Evolutionary conservation across 2,888 invertebrate species (phyloP), one percentile per base, ranked within the genome.

Genomic region (Seira ritae): DNA sequence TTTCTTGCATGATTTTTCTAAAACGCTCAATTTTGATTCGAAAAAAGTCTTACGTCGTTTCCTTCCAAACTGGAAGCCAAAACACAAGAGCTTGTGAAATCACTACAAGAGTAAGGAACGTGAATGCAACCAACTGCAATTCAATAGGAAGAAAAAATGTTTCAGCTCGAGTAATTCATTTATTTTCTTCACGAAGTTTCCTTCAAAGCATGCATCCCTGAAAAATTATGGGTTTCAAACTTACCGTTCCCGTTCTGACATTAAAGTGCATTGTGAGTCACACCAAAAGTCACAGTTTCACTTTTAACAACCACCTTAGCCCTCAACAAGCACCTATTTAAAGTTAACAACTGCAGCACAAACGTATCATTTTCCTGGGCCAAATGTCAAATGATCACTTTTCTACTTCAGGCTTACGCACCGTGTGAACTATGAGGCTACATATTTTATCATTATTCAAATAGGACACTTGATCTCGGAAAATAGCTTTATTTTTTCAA

Each of bases 21-120:
- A 20, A 6, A 20, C 65, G n/a, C n/a, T n/a, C n/a, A n/a, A n/a
- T 60, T 60, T n/a, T 19, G 6, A 23, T 1, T 4, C 8, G 15
- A 67, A 67, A 67, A n/a, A 31, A 31, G 4, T 55, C 73, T 84
- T 74, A 85, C 85, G 72, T 83, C 0, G 70, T 71, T 1, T 80
- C 68, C 55, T 81, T 85, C 80, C 80, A 81, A 15, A 85, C 66
- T 19, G 86, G 86, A 12, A 87, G 76, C 79, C 85, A 87, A 62
- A 74, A 87, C 4, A 78, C 74, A 17, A 70, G 68, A 0, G 85
- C 84, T 8, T 85, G 79, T 50, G 78, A 75, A 66, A 87, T 71
- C 4, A 85, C 71, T 1, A 80, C 37, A 42, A 84, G 20, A 0
- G 79, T 37, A 23, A 78, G 70, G 68, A 85, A 71, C 66, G 84